These are phyloP conservation scores for Perizoma flavofasciatum DNA, from an alignment of 2,888 invertebrate species.

Conservation along the genomic window DNA sequence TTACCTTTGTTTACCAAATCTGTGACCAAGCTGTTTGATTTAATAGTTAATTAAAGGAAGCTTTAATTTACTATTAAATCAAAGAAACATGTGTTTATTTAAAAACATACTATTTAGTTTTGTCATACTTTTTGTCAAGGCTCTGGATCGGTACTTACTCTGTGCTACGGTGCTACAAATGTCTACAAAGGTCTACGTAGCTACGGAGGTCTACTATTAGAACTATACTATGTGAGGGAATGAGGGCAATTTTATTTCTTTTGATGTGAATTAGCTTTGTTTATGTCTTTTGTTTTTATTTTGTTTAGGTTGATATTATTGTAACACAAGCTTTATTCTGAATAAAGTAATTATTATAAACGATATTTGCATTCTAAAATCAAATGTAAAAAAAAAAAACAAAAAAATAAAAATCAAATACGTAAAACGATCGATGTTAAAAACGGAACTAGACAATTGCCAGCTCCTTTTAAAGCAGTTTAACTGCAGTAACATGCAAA, in stretches of 20 bases:
- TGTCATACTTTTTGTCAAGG: background rate
- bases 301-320: background rate
- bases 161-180: constrained; percentile 37
- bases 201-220: constrained; percentile 3
- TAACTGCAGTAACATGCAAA: constrained; percentile 24
- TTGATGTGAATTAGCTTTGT: background rate
- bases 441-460: background rate
- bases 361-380: too few relatives aligned
- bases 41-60: too few relatives aligned
- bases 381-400: too few relatives aligned
- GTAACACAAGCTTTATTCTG: too few relatives aligned
- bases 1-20: too few relatives aligned
- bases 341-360: too few relatives aligned
- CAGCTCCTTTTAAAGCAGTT: background rate
- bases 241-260: constrained; percentile 1
- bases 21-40: too few relatives aligned
- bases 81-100: too few relatives aligned
- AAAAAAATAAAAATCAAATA: too few relatives aligned
- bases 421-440: too few relatives aligned
- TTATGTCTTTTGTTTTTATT: background rate
- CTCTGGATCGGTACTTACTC: background rate
- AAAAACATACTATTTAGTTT: too few relatives aligned
- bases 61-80: too few relatives aligned
- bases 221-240: background rate
- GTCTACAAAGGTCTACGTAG: constrained; percentile 35